Evolutionary conservation across 2,888 invertebrate genomes (phyloP), one percentile per base, ranked within the genome.

Genomic region (Halictus ligatus): DNA sequence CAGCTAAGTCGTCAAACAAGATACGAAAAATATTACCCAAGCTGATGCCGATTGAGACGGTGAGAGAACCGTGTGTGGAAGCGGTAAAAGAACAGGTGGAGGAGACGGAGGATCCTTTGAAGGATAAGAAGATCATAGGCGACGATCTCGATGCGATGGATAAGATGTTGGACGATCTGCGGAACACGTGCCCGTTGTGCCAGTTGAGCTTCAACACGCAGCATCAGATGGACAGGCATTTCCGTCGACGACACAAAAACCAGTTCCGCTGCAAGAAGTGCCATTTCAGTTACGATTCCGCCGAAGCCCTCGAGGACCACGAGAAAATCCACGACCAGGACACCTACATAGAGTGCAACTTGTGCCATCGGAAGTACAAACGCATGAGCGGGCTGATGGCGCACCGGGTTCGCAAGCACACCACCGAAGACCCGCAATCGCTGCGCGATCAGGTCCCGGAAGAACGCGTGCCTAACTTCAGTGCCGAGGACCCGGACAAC

Each of bases 161-260:
- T n/a, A 48, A 71, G 21, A 72, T 81, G 21, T 76, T 91, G 12
- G 79, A 91, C 0, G 84, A 84, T 2, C 60, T 92, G 3, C 87
- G 86, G 0, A 81, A 85, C 48, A 85, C 84, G 8, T 93, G 93
- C 72, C 93, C 92, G 0, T 79, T 91, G 67, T 93, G 92, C 64
- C 84, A 90, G 43, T 91, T 89, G 74, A 78, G 54, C 21, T 93
- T 92, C 67, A 72, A 81, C 12, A 83, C 85, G 21, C 88, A 89
- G 18, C 60, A 80, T 1, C 75, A 81, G 8, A 88, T 92, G 13
- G 89, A 85, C 15, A 86, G 43, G 10, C 93, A 93, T 67, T 88
- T 91, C 3, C 78, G 86, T 12, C 71, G 80, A 2, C 88, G 83
- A 0, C 93, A 92, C 69, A 85, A 87, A 50, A 90, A 90, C 48